Base-by-base conservation (phyloP, 2,113 vertebrate genomes). In the Erpornis zantholeuca region DNA sequence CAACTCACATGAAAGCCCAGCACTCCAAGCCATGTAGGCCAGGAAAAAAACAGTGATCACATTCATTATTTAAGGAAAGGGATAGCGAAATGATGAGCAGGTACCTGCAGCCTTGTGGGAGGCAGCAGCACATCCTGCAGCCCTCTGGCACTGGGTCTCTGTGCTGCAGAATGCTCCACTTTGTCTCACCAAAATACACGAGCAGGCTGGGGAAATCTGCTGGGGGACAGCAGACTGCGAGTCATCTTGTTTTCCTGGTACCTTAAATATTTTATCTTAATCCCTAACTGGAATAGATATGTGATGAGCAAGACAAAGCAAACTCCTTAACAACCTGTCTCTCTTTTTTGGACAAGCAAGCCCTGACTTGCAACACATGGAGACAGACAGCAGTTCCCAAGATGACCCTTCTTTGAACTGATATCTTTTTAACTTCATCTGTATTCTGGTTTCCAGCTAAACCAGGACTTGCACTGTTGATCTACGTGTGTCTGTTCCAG, bases 241-340 rank as follows among this genome's bases (percentile, higher is more conserved):
- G n/a, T 5, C 57, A 11, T 56, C 76, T 35, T 49, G 52, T 12
- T 42, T 47, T 86, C 42, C 69, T 66, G 40, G 36, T 63, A 27
- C n/a, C 42, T 77, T 94, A 35, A 95, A 93, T 94, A 93, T 94
- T 90, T 92, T 49, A 88, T 95, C 82, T 52, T 47, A 36, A 27
- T 52, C 47, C n/a, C 31, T 52, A 88, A 44, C 69, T 53, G 52
- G 57, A 64, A 44, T 29, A 79, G 38, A 50, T 45, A 57, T 2
- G 3, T 57, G 60, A 92, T 88, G 47, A 91, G 47, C n/a, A 90
- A 95, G 83, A 64, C 15, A 80, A 77, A 88, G 28, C 15, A 47
- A 89, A 73, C 73, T 70, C 40, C 29, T 71, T 64, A 93, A 53
- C 61, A 84, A 79, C 28, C 17, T 50, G 25, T 44, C 53, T 92